Evolutionary conservation across 2,888 invertebrate genomes (phyloP).

Genomic region (Sceliomorpha sp.): DNA sequence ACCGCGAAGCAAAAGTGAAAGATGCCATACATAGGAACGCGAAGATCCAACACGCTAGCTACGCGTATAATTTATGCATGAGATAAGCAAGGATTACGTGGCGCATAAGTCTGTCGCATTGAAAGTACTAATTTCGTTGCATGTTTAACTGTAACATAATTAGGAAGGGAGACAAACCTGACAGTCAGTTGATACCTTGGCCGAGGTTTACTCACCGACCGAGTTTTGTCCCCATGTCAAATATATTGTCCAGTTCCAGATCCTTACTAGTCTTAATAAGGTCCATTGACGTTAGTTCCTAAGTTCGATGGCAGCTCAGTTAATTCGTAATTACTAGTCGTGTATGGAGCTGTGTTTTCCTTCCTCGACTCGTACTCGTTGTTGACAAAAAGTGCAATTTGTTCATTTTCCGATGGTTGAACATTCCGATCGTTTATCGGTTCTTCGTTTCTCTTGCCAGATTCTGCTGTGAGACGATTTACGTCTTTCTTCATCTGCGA

Average conservation of each 20-base stretch:
- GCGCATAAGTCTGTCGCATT: conserved; percentile 36
- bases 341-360: conserved; percentile 49
- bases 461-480: conserved; percentile 30
- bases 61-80: conserved; percentile 27
- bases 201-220: conserved; percentile 34
- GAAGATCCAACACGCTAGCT: conserved; percentile 10
- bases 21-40: conserved; percentile 31
- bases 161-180: conserved; percentile 15
- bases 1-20: conserved; percentile 27
- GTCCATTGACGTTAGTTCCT: conserved; percentile 14
- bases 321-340: neutral
- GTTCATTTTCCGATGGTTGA: conserved; percentile 55
- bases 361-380: conserved; percentile 64
- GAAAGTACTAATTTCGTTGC: conserved; percentile 38
- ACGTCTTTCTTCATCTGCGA: conserved; percentile 46
- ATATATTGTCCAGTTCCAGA: too few relatives aligned
- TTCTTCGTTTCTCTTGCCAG: conserved; percentile 12
- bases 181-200: conserved; percentile 33
- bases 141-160: conserved; percentile 32
- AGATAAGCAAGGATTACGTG: conserved; percentile 36
- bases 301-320: conserved; percentile 16
- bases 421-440: conserved; percentile 29
- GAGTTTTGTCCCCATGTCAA: neutral
- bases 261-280: conserved; percentile 17
- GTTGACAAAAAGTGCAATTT: conserved; percentile 72